phyloP scores from a whole-genome alignment of 2,888 invertebrate species.

The Julus scandinavius region DNA sequence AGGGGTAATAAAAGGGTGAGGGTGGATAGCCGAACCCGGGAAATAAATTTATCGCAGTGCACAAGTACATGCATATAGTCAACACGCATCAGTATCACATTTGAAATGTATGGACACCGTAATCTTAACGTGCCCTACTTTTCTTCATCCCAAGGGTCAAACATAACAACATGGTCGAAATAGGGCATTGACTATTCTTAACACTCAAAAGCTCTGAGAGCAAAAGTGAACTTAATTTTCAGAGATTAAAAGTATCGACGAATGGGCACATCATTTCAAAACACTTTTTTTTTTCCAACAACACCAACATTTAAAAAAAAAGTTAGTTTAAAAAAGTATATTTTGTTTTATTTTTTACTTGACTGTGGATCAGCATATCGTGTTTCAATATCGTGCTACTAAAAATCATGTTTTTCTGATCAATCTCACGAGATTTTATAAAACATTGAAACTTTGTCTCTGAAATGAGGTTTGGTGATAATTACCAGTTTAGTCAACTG shows the following conservation, averaged over 20 bases:
- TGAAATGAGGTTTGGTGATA: too few relatives aligned
- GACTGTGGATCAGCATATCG: too few relatives aligned
- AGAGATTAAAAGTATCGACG: not conserved
- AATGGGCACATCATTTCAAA: not conserved
- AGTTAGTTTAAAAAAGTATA: too few relatives aligned
- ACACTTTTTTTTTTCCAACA: too few relatives aligned
- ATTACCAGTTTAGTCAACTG: too few relatives aligned
- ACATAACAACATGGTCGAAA: not conserved
- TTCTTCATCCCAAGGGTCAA: slow-evolving; percentile 17
- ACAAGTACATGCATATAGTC: not conserved
- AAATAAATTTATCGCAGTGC: not conserved
- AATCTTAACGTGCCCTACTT: not conserved
- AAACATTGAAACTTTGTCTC: too few relatives aligned
- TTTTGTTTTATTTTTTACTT: too few relatives aligned
- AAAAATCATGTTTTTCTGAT: too few relatives aligned
- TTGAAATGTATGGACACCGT: slow-evolving; percentile 33
- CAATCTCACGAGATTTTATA: too few relatives aligned
- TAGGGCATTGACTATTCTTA: not conserved
- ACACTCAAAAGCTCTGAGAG: not conserved
- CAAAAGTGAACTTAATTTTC: not conserved
- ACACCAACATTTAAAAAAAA: too few relatives aligned
- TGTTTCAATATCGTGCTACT: too few relatives aligned
- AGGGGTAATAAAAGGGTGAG: not conserved
- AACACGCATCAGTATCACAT: not conserved
- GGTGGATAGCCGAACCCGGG: not conserved